Evolutionary conservation across 2,888 invertebrate species (phyloP).

Genomic region (Phalera bucephala): DNA sequence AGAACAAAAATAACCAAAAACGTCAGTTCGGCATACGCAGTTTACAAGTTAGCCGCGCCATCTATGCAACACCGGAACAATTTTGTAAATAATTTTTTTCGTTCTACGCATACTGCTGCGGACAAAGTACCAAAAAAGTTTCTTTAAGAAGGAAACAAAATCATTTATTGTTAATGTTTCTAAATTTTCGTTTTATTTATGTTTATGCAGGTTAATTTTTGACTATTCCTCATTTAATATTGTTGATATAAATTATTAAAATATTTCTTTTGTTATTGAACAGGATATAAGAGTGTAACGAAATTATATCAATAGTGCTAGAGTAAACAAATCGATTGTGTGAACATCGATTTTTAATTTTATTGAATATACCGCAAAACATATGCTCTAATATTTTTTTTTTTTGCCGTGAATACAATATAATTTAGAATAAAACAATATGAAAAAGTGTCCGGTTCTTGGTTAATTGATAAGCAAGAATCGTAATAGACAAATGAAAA

Average conservation of each 20-base stretch:
- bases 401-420: no score
- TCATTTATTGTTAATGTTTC: no score
- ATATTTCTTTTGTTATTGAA: rapidly evolving
- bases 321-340: not conserved
- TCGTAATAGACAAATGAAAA: no score
- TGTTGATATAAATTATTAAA: not conserved
- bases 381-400: no score
- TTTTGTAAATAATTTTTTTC: conserved; percentile 48
- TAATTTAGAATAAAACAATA: no score
- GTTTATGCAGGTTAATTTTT: no score
- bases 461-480: no score
- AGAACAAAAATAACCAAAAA: conserved; percentile 84
- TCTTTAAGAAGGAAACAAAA: no score
- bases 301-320: conserved; percentile 21
- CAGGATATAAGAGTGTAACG: conserved; percentile 9
- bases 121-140: no score
- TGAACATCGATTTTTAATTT: conserved; percentile 5
- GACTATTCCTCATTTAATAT: not conserved
- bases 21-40: conserved; percentile 81
- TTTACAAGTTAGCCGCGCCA: conserved; percentile 78
- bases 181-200: no score
- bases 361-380: not conserved
- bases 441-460: no score
- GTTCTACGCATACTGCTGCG: conserved; percentile 38
- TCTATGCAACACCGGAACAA: conserved; percentile 72